phyloP scores from a whole-genome alignment of 1,140 invertebrate species.

The Heterodera schachtii region DNA sequence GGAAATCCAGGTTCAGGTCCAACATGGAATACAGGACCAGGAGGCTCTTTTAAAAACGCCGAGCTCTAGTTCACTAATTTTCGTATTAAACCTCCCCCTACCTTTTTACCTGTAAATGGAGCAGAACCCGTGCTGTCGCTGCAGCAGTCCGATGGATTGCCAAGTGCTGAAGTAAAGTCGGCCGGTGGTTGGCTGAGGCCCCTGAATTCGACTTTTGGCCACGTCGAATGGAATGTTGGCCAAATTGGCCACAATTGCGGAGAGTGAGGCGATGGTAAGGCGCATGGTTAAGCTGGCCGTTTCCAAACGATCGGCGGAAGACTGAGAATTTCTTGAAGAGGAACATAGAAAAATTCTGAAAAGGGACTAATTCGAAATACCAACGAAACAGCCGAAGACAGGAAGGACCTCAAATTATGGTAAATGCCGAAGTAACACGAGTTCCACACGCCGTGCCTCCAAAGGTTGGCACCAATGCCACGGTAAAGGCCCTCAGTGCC shows the following conservation, averaged over 20 bases:
- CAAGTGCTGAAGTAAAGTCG: constrained; percentile 77
- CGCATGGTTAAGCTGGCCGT: constrained; percentile 67
- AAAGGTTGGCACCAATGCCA: constrained; percentile 82
- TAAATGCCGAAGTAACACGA: constrained; percentile 86
- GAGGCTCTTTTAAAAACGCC: no score
- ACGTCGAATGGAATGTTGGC: constrained; percentile 93
- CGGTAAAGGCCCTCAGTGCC: constrained; percentile 80
- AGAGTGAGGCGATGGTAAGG: constrained; percentile 79
- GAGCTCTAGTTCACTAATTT: no score
- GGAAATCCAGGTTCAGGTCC: no score
- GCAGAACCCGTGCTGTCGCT: constrained; percentile 81
- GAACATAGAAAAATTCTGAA: background rate
- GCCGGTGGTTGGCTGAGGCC: constrained; percentile 69
- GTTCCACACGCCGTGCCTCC: constrained; percentile 82
- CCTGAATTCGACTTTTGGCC: constrained; percentile 87
- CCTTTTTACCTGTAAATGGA: constrained; percentile 82
- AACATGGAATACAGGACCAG: no score
- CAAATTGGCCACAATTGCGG: constrained; percentile 80
- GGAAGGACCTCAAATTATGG: constrained; percentile 80
- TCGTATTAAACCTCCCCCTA: no score
- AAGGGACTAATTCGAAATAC: background rate
- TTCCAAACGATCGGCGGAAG: background rate
- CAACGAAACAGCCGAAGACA: background rate
- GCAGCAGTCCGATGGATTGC: constrained; percentile 77
- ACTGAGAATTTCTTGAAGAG: background rate